A percentile compares a stretch with the other conserved stretches of the same genome.
Conservation (phyloP, 30 jellyfish, hydroid and myxozoan genomes). For the Aurelia aurita complex sp. Pacific region DNA sequence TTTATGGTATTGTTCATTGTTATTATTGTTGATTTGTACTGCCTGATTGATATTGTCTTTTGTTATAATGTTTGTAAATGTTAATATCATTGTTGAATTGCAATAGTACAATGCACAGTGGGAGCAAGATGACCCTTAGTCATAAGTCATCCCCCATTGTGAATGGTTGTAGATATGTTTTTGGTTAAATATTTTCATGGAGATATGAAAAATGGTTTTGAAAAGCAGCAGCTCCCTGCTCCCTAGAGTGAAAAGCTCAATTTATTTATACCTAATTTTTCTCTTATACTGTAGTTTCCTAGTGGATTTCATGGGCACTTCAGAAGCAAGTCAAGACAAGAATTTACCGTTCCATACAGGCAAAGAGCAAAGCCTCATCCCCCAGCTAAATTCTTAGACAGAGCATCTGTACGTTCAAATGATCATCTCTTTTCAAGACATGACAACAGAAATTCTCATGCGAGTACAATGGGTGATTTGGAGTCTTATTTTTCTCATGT, state of each 20-base stretch:
- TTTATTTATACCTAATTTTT: too few relatives aligned
- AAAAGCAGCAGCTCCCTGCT: too few relatives aligned
- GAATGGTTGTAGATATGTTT: too few relatives aligned
- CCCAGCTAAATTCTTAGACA: constrained; percentile 65
- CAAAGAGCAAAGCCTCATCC: constrained; percentile 88
- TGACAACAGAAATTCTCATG: constrained; percentile 87
- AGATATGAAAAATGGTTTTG: too few relatives aligned
- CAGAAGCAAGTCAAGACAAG: constrained; percentile 81
- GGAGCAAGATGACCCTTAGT: too few relatives aligned
- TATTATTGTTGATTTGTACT: too few relatives aligned
- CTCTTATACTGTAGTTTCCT: constrained; percentile 50
- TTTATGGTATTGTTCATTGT: too few relatives aligned
- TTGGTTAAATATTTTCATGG: too few relatives aligned
- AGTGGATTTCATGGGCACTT: constrained; percentile 94
- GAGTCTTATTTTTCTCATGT: constrained; percentile 77
- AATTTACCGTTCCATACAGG: constrained; percentile 61
- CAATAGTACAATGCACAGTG: too few relatives aligned
- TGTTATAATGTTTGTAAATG: too few relatives aligned
- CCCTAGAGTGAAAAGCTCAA: too few relatives aligned
- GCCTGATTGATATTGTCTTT: background rate
- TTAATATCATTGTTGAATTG: background rate
- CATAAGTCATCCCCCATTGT: too few relatives aligned
- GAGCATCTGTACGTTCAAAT: constrained; percentile 86
- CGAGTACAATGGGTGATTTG: constrained; percentile 81
- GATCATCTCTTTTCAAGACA: constrained; percentile 87